A percentile compares a stretch with the other conserved stretches of the same genome.
These are phyloP conservation scores for Hemaris fuciformis DNA, from an alignment of 2,888 invertebrate genomes.

Conservation along the genomic window DNA sequence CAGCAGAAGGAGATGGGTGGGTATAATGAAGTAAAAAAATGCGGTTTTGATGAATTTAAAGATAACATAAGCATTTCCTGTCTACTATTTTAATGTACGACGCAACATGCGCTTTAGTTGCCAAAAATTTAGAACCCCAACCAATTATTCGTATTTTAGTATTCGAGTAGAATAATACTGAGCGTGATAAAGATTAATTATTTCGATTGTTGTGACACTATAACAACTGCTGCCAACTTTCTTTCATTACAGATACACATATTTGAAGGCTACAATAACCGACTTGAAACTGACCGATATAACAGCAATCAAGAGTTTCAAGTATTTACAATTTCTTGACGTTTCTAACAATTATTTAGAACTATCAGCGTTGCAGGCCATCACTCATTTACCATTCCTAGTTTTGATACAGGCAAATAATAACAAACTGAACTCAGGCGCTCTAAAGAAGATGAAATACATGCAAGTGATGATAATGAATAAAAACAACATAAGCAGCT, in stretches of 20 bases:
- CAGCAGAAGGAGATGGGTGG: slow-evolving; percentile 73
- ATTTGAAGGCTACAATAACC: slow-evolving; percentile 77
- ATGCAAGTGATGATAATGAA: slow-evolving; percentile 83
- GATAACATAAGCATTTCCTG: no score
- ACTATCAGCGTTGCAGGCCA: slow-evolving; percentile 66
- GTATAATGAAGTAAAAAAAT: no score
- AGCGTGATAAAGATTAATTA: not conserved
- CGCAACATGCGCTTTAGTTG: no score
- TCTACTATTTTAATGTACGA: no score
- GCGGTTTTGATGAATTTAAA: no score
- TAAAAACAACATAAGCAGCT: slow-evolving; percentile 74
- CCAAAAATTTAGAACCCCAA: no score
- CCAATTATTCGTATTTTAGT: not conserved
- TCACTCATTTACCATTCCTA: slow-evolving; percentile 77
- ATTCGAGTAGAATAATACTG: not conserved
- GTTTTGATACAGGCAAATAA: slow-evolving; percentile 81
- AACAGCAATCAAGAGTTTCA: slow-evolving; percentile 70
- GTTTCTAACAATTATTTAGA: slow-evolving; percentile 79
- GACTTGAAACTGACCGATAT: slow-evolving; percentile 78
- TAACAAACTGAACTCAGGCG: slow-evolving; percentile 74
- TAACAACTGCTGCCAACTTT: not conserved
- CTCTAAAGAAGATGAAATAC: slow-evolving; percentile 75
- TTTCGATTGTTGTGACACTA: not conserved
- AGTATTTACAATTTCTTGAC: slow-evolving; percentile 80
- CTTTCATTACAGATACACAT: slow-evolving; percentile 74